These are phyloP conservation scores for Pelodytes ibericus DNA, from an alignment of 2,797 vertebrate genomes.

Conservation along the genomic window DNA sequence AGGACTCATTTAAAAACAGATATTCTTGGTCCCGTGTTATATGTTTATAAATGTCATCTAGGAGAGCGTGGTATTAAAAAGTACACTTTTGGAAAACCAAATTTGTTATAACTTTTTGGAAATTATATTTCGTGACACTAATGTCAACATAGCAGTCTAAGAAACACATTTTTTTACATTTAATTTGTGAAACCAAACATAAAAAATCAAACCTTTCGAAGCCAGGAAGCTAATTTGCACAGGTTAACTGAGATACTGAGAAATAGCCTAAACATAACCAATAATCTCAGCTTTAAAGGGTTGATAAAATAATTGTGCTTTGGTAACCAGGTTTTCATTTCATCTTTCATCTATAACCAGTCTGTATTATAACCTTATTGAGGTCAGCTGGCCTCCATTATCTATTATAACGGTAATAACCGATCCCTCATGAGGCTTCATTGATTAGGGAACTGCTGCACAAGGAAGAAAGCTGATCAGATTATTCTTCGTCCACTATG, in stretches of 20 bases:
- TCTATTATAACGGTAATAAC: constrained; percentile 21
- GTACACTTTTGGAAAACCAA: too few species aligned
- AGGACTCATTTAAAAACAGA: too few species aligned
- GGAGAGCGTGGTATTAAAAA: too few species aligned
- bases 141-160: too few species aligned
- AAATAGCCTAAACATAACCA: neutral
- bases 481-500: constrained; percentile 25
- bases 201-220: too few species aligned
- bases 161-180: too few species aligned
- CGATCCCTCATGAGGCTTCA: constrained; percentile 18
- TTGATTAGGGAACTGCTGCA: constrained; percentile 33
- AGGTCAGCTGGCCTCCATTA: constrained; percentile 15
- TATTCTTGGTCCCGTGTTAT: too few species aligned
- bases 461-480: constrained; percentile 16
- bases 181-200: too few species aligned
- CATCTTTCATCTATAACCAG: constrained; percentile 20
- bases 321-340: neutral
- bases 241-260: neutral
- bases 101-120: too few species aligned
- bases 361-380: neutral
- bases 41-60: too few species aligned
- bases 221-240: neutral
- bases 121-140: too few species aligned
- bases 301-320: neutral
- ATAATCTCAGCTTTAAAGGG: neutral